Conservation (phyloP, 2,888 invertebrate species). For the Dioctria linearis region DNA sequence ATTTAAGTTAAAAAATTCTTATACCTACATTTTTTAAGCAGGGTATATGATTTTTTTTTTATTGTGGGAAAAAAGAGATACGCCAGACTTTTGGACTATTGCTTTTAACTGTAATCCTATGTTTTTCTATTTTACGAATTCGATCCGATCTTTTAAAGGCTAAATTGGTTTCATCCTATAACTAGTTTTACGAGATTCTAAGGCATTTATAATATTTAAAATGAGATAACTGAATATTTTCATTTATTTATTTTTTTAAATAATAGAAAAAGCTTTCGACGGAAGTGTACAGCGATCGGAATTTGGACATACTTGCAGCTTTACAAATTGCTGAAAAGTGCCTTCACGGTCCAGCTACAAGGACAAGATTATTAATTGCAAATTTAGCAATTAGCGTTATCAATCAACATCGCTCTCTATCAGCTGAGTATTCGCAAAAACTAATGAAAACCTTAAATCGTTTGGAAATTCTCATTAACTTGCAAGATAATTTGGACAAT, state of each 20-base stretch:
- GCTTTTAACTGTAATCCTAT: no score
- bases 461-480: conserved; percentile 76
- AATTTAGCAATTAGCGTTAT: conserved; percentile 79
- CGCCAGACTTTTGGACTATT: no score
- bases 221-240: background rate
- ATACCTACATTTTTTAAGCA: no score
- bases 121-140: no score
- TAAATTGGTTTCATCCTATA: background rate
- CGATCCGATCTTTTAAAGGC: no score
- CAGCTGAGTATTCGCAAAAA: conserved; percentile 77
- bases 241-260: conserved; percentile 59
- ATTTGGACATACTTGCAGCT: conserved; percentile 81
- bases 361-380: conserved; percentile 77
- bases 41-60: no score
- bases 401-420: conserved; percentile 75
- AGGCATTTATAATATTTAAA: background rate
- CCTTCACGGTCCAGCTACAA: conserved; percentile 77
- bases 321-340: conserved; percentile 81
- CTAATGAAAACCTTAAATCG: conserved; percentile 77
- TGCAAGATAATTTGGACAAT: conserved; percentile 74
- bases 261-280: conserved; percentile 75
- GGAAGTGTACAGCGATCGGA: conserved; percentile 77
- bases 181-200: background rate
- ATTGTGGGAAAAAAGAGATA: no score
- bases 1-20: no score